Evolutionary conservation across 2,888 invertebrate species (phyloP).

Genomic region (Spodoptera littoralis): DNA sequence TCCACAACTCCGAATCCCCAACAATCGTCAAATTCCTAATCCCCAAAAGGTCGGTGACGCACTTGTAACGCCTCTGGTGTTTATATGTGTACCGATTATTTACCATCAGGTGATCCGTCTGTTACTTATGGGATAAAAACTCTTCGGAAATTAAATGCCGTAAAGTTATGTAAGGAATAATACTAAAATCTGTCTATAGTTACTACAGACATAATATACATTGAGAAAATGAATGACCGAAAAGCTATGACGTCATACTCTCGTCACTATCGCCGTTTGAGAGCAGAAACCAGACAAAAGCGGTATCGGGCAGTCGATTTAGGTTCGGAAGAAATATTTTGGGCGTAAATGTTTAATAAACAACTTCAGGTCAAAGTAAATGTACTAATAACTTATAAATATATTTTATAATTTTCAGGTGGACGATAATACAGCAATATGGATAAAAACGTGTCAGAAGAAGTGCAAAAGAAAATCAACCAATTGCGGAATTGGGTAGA

Average conservation of each 20-base stretch:
- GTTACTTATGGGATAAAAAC: too few relatives aligned
- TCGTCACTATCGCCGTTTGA: slow-evolving; percentile 14
- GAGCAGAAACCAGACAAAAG: slow-evolving; percentile 14
- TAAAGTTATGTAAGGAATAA: too few relatives aligned
- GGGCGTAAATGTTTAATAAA: background rate
- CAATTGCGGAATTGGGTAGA: slow-evolving; percentile 88
- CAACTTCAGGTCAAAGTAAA: background rate
- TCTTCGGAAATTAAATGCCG: too few relatives aligned
- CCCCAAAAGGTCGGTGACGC: too few relatives aligned
- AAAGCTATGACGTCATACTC: slow-evolving; percentile 25
- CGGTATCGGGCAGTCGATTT: slow-evolving; percentile 2
- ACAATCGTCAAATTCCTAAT: too few relatives aligned
- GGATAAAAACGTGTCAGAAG: slow-evolving; percentile 65
- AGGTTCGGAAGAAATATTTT: slow-evolving; percentile 7
- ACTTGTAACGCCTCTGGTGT: too few relatives aligned
- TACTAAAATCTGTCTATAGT: background rate
- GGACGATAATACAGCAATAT: slow-evolving; percentile 57
- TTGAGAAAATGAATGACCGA: slow-evolving; percentile 17
- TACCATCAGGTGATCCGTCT: too few relatives aligned
- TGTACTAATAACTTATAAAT: slow-evolving; percentile 3
- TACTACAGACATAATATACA: background rate
- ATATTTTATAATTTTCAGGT: slow-evolving; percentile 29
- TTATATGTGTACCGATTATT: too few relatives aligned
- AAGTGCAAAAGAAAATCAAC: slow-evolving; percentile 73
- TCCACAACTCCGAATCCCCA: too few relatives aligned